These are phyloP conservation scores for Eurystomus glaucurus DNA, from an alignment of 2,797 vertebrate species.

Conservation along the genomic window DNA sequence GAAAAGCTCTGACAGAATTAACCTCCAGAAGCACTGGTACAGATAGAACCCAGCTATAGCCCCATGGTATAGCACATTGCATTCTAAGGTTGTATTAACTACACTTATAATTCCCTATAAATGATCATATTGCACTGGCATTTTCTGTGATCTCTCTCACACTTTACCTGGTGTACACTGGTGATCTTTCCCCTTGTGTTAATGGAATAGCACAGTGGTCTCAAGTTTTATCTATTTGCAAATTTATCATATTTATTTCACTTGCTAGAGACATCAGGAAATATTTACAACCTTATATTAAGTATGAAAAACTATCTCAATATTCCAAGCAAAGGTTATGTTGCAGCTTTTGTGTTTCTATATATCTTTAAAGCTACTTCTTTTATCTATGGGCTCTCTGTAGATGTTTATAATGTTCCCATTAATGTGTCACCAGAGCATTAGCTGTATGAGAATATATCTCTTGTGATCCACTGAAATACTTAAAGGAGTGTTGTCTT, in stretches of 20 bases:
- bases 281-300: constrained; percentile 60
- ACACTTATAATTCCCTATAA: not conserved
- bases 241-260: constrained; percentile 13
- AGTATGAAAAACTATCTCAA: constrained; percentile 60
- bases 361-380: constrained; percentile 2
- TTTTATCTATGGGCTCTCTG: not conserved
- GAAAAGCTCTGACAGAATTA: not conserved
- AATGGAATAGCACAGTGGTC: not conserved
- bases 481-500: not conserved
- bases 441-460: not conserved
- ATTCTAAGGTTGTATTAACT: not conserved
- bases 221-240: not conserved
- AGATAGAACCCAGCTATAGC: not conserved
- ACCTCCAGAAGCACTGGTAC: not conserved
- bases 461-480: constrained; percentile 3
- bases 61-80: not conserved
- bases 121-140: not conserved
- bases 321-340: constrained; percentile 36
- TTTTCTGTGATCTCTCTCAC: not conserved
- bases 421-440: constrained; percentile 5
- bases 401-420: not conserved
- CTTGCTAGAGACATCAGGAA: constrained; percentile 25
- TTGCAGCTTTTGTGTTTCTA: constrained; percentile 13
- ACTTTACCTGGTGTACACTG: not conserved
- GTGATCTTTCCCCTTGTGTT: not conserved